A percentile compares a stretch with the other conserved stretches of the same genome.
Conservation (phyloP, 2,888 invertebrate genomes). For the Drosophila rubida region DNA sequence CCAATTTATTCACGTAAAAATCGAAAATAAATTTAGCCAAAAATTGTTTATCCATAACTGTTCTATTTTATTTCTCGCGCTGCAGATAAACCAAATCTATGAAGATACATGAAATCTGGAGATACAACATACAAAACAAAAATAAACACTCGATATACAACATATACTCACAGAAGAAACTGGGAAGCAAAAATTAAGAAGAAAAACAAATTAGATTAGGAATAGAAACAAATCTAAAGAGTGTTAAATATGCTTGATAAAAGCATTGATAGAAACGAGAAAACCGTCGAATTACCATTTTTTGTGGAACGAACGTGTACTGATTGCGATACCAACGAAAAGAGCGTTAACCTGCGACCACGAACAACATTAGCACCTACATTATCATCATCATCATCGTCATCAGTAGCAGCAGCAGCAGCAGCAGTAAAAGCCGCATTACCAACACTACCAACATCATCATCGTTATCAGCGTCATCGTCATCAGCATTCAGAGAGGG, state of each 20-base stretch:
- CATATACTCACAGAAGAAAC: conserved; percentile 2
- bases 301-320: conserved; percentile 56
- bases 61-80: conserved; percentile 6
- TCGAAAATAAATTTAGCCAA: background rate
- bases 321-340: conserved; percentile 40
- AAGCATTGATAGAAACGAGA: conserved; percentile 36
- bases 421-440: background rate
- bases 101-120: conserved; percentile 32
- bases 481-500: background rate
- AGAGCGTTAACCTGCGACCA: conserved; percentile 31
- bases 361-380: conserved; percentile 14
- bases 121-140: conserved; percentile 9
- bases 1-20: conserved; percentile 1
- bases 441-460: background rate
- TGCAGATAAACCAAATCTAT: conserved; percentile 42
- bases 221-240: conserved; percentile 2
- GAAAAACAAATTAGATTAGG: conserved; percentile 1
- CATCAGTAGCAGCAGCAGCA: background rate
- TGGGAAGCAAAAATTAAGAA: conserved; percentile 9
- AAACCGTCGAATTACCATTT: conserved; percentile 56
- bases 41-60: background rate
- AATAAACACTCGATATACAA: background rate
- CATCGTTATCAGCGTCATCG: background rate
- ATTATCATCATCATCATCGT: conserved; percentile 11
- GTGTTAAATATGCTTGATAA: conserved; percentile 64